phyloP scores from a whole-genome alignment of 2,113 vertebrate species.

The Collichthys lucidus region DNA sequence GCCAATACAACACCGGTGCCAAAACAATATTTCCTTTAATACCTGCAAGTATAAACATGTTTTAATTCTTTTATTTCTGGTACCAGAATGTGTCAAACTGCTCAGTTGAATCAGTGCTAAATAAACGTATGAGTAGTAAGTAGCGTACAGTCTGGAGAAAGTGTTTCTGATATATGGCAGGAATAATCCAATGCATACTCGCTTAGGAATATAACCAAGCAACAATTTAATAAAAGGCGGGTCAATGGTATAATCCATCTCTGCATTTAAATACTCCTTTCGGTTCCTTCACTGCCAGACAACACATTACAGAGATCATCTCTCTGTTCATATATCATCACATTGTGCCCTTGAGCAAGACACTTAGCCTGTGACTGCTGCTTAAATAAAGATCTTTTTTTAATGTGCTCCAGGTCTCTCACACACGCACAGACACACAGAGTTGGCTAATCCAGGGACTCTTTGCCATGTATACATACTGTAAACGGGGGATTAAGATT shows the following conservation, averaged over 20 bases:
- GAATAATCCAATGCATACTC: too few relatives aligned
- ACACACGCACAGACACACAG: constrained; percentile 1
- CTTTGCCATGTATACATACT: constrained; percentile 49
- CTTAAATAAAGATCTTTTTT: constrained; percentile 48
- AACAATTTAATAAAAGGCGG: not conserved
- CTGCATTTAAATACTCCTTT: not conserved
- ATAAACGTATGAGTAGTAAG: too few relatives aligned
- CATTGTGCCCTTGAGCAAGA: constrained; percentile 38
- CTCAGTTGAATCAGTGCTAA: not conserved
- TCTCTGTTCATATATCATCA: constrained; percentile 31
- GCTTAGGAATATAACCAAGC: not conserved
- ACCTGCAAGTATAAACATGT: not conserved
- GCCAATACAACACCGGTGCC: not conserved
- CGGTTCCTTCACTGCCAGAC: not conserved
- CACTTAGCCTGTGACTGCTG: constrained; percentile 18
- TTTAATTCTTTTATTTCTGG: not conserved
- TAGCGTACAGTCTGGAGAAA: too few relatives aligned
- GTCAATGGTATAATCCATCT: not conserved
- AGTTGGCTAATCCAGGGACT: constrained; percentile 35
- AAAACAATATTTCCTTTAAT: not conserved
- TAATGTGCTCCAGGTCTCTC: constrained; percentile 17
- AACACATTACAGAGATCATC: constrained; percentile 11
- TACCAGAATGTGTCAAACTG: not conserved
- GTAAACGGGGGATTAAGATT: constrained; percentile 64
- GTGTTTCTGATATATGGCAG: not conserved